Percentiles rank a stretch among this genome's conserved stretches.
These are phyloP conservation scores for Tachysurus fulvidraco DNA, from an alignment of 2,113 vertebrate species.

Conservation along the genomic window DNA sequence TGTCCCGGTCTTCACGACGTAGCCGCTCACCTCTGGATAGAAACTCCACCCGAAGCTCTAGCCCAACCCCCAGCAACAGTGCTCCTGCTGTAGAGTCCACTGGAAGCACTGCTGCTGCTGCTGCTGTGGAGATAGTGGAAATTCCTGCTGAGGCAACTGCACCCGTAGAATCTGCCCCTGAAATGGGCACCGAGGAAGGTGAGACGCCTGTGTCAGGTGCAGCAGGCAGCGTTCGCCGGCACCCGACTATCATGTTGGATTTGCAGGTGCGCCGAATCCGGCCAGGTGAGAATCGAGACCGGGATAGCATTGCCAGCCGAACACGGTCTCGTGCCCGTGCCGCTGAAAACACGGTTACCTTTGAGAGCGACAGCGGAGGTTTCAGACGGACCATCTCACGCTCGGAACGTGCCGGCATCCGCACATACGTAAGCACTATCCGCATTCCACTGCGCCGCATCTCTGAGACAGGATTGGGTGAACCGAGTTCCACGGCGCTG, in stretches of 20 bases:
- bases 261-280: slow-evolving; percentile 90
- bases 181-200: slow-evolving; percentile 74
- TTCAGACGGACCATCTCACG: slow-evolving; percentile 88
- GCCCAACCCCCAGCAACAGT: slow-evolving; percentile 53
- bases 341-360: slow-evolving; percentile 85
- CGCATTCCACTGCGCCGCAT: slow-evolving; percentile 87
- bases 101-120: slow-evolving; percentile 62
- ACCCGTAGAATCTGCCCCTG: slow-evolving; percentile 67
- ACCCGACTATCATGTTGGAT: slow-evolving; percentile 90
- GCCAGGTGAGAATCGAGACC: slow-evolving; percentile 86
- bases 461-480: slow-evolving; percentile 84
- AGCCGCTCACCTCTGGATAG: slow-evolving; percentile 85
- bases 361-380: slow-evolving; percentile 89
- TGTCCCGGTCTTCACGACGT: slow-evolving; percentile 78
- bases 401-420: slow-evolving; percentile 85
- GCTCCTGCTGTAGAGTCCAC: slow-evolving; percentile 34
- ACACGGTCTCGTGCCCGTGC: slow-evolving; percentile 86
- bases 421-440: slow-evolving; percentile 91
- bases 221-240: slow-evolving; percentile 74
- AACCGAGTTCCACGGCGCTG: slow-evolving; percentile 87
- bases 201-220: slow-evolving; percentile 69
- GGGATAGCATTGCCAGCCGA: slow-evolving; percentile 88
- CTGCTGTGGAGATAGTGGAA: slow-evolving; percentile 66
- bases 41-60: slow-evolving; percentile 54
- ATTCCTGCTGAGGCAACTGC: slow-evolving; percentile 61